Base-by-base conservation (phyloP, 1,140 invertebrate genomes). In the Eulimnadia texana region DNA sequence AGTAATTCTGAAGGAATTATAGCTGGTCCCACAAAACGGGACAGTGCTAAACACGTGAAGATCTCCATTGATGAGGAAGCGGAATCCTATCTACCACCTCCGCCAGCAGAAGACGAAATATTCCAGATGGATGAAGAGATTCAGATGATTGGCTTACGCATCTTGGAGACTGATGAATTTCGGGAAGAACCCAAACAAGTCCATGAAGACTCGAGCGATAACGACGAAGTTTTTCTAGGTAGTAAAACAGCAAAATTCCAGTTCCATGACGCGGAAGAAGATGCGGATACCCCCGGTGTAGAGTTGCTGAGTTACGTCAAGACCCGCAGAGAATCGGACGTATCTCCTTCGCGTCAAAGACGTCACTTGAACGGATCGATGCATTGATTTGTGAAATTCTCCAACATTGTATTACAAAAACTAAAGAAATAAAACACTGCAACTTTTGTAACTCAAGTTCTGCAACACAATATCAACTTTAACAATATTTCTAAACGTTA, bases 301-400 rank as follows among this genome's bases (percentile, higher is more conserved):
- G 50, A 61, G 29, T 22, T 61, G 22, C 33, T 61, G 60, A 28
- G 50, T 27, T 61, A 61, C 53, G 20, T 33, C 9, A 27, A 42
- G 25, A 19, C 29, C 23, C 25, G 60, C 1, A n/a, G 60, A 1
- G 49, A 50, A 16, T 61, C 60, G 9, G 60, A 61, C 47, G 11
- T 60, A 16, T 49, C 52, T 20, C 52, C 52, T 54, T 54, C 52
- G 22, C 52, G 11, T 2, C 52, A 54, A n/a, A 54, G 52, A 24
- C 52, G 52, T 20, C 55, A 57, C 29, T 29, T 29, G 55, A 57
- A 58, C 28, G 56, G 56, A 19, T n/a, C n/a, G n/a, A n/a, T n/a
- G n/a, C n/a, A n/a, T n/a, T n/a, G n/a, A n/a, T n/a, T n/a, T n/a
- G n/a, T n/a, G n/a, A n/a, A n/a, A n/a, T n/a, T n/a, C n/a, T n/a